Evolutionary conservation across 2,888 invertebrate species (phyloP), one percentile per base, ranked within the genome.

Genomic region (Lathronympha strigana): DNA sequence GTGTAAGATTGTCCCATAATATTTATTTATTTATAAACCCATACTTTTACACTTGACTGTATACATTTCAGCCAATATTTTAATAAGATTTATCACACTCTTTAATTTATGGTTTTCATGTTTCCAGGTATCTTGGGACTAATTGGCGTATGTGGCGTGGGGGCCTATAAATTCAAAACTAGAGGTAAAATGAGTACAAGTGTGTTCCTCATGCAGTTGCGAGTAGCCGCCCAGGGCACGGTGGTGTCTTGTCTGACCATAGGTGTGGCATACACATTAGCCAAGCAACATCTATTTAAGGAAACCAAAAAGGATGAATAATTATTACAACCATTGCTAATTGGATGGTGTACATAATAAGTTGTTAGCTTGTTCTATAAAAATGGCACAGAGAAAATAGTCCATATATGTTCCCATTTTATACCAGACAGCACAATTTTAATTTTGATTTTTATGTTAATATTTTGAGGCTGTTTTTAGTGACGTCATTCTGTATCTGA

Each of bases 221-320:
- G 97, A 86, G 97, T 98, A 6, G 95, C 95, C 0, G 97, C 97
- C 0, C 98, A 98, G 82, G 95, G 97, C 23, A 95, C 96, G 3
- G 96, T 97, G 0, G 95, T 97, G 6, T 95, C 95, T 5, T 94
- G 95, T 4, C 91, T 97, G 60, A 95, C 95, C 0, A 68, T 95
- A 55, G 97, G 97, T 47, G 87, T 97, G 62, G 91, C 92, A 0
- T 96, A 95, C 76, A 92, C 93, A n/a, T 93, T 97, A 92, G 88
- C 93, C 4, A 93, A 91, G 60, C 93, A 95, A 51, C 87, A 87
- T 76, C 40, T 92, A 69, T 76, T 90, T 31, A 92, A 88, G 71
- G 80, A 79, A 58, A 68, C 78, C 4, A 87, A 85, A 67, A 85
- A 85, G 66, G 81, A 89, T 60, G 70, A 73, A 73, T 66, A 55